Evolutionary conservation across 2,797 vertebrate species (phyloP).

Genomic region (Melanitta fusca): DNA sequence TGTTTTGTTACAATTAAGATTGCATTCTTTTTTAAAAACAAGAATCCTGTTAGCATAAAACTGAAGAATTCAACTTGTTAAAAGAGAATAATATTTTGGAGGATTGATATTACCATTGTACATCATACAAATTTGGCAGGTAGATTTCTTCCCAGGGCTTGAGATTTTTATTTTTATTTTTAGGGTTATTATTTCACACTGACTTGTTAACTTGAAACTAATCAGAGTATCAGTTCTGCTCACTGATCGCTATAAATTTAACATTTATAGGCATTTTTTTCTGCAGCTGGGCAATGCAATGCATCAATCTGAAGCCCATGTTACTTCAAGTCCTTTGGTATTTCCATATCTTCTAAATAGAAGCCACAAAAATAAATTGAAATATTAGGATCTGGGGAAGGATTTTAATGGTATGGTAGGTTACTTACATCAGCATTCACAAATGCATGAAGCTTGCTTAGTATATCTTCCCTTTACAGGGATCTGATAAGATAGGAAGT

Average conservation of each 20-base stretch:
- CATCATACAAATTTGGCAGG: not conserved
- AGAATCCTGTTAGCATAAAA: not conserved
- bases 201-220: constrained; percentile 18
- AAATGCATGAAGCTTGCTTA: not conserved
- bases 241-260: not conserved
- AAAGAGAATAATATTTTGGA: not conserved
- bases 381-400: not conserved
- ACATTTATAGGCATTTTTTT: not conserved
- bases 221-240: not conserved
- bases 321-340: not conserved
- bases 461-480: not conserved
- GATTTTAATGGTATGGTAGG: not conserved
- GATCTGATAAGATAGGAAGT: not conserved
- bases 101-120: not conserved
- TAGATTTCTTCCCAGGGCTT: not conserved
- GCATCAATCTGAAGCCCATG: not conserved
- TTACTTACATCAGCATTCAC: not conserved
- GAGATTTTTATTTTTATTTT: not conserved
- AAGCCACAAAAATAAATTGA: not conserved
- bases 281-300: not conserved
- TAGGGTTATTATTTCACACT: not conserved
- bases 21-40: not conserved
- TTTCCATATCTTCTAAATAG: not conserved
- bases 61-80: not conserved
- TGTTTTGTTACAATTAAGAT: not conserved